These are phyloP conservation scores for Todus mexicanus DNA, from an alignment of 2,797 vertebrate species.

Conservation along the genomic window DNA sequence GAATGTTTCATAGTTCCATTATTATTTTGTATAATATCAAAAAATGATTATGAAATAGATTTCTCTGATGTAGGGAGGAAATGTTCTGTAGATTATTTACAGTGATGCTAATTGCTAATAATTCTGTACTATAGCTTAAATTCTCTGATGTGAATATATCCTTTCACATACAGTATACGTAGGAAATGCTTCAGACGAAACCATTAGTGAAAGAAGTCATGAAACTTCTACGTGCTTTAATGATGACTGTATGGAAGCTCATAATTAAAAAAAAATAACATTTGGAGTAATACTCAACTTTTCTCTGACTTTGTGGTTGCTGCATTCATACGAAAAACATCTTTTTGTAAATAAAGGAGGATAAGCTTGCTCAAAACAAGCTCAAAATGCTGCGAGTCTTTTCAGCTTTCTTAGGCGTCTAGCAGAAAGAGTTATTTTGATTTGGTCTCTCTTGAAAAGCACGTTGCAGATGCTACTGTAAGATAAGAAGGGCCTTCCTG, in stretches of 20 bases:
- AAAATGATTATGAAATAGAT: not conserved
- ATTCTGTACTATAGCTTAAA: not conserved
- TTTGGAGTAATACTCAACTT: not conserved
- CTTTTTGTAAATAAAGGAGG: not conserved
- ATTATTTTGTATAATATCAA: not conserved
- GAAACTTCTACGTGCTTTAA: not conserved
- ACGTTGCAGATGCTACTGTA: not conserved
- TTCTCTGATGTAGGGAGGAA: not conserved
- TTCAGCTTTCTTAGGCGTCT: not conserved
- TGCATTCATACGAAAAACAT: not conserved
- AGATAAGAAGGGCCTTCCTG: not conserved
- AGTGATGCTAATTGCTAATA: not conserved
- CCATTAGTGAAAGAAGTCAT: not conserved
- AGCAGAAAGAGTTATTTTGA: not conserved
- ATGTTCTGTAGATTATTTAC: not conserved
- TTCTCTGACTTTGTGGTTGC: not conserved
- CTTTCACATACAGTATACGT: not conserved
- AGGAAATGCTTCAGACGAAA: not conserved
- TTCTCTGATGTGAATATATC: not conserved
- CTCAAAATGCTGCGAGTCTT: not conserved
- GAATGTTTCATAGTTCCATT: not conserved
- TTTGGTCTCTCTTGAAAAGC: not conserved
- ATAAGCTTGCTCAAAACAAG: fast-evolving
- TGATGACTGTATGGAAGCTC: not conserved
- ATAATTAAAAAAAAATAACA: not conserved